Conservation (phyloP, 2,113 vertebrate species). For the Gobius niger region DNA sequence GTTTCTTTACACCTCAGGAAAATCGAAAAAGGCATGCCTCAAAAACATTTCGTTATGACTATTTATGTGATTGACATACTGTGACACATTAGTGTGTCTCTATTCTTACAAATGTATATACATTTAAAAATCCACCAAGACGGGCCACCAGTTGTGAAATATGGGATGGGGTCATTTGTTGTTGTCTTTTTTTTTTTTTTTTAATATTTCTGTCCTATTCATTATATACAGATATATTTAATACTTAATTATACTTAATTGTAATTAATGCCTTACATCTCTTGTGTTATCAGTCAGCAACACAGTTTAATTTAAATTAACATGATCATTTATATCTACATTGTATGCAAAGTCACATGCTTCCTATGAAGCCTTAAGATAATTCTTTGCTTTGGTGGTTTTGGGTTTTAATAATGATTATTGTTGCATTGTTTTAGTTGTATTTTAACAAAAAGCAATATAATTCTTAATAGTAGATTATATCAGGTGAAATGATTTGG, state of each 20-base stretch:
- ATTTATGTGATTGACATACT: too few species aligned
- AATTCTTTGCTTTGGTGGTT: constrained; percentile 15
- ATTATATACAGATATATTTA: background rate
- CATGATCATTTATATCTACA: background rate
- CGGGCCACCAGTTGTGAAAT: too few species aligned
- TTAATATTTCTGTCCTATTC: background rate
- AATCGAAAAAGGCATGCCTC: constrained; percentile 18
- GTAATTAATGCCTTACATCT: background rate
- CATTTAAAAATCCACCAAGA: too few species aligned
- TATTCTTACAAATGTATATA: background rate
- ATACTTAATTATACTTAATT: constrained; percentile 19
- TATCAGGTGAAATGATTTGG: constrained; percentile 22
- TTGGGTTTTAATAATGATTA: constrained; percentile 3
- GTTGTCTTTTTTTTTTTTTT: too few species aligned
- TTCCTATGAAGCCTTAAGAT: constrained; percentile 17
- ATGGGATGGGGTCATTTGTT: too few species aligned
- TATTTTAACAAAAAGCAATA: constrained; percentile 54
- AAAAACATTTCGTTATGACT: background rate
- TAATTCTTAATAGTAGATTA: constrained; percentile 40
- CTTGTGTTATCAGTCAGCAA: too few species aligned
- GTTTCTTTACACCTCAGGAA: constrained; percentile 52
- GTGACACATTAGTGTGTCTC: background rate
- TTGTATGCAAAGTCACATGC: constrained; percentile 17
- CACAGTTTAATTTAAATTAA: background rate
- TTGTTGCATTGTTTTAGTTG: constrained; percentile 39